Percentiles rank a stretch among this genome's conserved stretches.
These are phyloP conservation scores for Kradibia gibbosae DNA, from an alignment of 1,140 invertebrate genomes.

Conservation along the genomic window DNA sequence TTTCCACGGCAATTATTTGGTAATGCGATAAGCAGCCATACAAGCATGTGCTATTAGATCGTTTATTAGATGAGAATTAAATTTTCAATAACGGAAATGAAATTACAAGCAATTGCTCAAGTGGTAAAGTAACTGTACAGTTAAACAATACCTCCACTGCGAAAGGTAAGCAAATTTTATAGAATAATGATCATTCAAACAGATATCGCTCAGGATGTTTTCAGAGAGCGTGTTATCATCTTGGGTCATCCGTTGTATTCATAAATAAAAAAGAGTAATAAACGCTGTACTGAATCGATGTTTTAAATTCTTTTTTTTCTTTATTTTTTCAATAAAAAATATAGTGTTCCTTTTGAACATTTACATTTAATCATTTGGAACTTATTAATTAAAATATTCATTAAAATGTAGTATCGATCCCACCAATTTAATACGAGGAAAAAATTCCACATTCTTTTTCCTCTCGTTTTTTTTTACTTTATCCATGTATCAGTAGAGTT, in stretches of 20 bases:
- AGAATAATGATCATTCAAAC: neutral
- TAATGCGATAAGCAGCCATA: neutral
- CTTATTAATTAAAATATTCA: neutral
- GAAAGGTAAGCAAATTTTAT: neutral
- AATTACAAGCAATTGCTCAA: neutral
- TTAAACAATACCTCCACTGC: neutral
- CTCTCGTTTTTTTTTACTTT: neutral
- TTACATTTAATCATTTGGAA: neutral
- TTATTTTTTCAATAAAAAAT: neutral
- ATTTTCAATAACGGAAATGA: neutral
- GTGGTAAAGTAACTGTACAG: neutral
- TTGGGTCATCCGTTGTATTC: neutral
- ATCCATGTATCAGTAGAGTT: too few relatives aligned
- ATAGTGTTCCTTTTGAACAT: neutral
- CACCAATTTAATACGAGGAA: neutral
- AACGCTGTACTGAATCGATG: neutral
- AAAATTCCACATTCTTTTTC: neutral
- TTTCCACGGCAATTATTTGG: neutral
- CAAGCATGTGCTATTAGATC: neutral
- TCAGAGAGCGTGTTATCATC: neutral
- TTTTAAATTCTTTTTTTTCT: neutral
- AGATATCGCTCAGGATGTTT: slow-evolving; percentile 12
- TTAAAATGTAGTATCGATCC: neutral
- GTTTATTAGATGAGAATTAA: neutral
- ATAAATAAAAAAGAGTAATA: neutral